Percentiles rank a stretch among this genome's conserved stretches.
phyloP scores from a whole-genome alignment of 2,113 vertebrate species.

The Lepisosteus oculatus region DNA sequence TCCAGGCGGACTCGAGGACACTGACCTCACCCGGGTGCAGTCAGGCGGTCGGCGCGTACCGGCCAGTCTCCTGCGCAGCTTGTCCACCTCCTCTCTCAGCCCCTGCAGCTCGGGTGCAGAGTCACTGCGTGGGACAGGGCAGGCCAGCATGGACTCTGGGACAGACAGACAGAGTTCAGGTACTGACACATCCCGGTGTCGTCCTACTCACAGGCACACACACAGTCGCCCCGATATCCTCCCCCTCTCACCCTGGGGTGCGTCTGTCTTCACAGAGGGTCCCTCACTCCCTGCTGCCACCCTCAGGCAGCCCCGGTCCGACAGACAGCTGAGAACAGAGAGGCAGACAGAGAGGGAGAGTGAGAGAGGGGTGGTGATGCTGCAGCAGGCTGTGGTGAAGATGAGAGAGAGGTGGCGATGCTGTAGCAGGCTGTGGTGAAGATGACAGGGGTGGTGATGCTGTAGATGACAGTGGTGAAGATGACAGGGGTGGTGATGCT shows the following conservation, averaged over 20 bases:
- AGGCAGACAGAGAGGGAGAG: too few species aligned
- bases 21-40: not conserved
- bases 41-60: not conserved
- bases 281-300: not conserved
- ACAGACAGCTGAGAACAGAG: conserved; percentile 10
- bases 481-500: conserved; percentile 3
- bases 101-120: not conserved
- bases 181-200: too few species aligned
- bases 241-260: not conserved
- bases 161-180: not conserved
- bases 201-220: too few species aligned
- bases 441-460: conserved; percentile 31
- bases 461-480: too few species aligned
- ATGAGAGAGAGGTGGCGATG: too few species aligned
- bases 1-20: too few species aligned
- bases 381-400: too few species aligned
- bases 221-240: not conserved
- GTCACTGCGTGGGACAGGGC: not conserved
- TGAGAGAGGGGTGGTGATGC: too few species aligned
- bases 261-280: not conserved
- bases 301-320: conserved; percentile 19
- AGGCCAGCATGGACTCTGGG: not conserved
- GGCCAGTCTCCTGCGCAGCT: not conserved
- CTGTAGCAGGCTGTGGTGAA: conserved; percentile 50
- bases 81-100: not conserved